Conservation (phyloP, 2,113 vertebrate genomes). For the Cynocephalus volans region DNA sequence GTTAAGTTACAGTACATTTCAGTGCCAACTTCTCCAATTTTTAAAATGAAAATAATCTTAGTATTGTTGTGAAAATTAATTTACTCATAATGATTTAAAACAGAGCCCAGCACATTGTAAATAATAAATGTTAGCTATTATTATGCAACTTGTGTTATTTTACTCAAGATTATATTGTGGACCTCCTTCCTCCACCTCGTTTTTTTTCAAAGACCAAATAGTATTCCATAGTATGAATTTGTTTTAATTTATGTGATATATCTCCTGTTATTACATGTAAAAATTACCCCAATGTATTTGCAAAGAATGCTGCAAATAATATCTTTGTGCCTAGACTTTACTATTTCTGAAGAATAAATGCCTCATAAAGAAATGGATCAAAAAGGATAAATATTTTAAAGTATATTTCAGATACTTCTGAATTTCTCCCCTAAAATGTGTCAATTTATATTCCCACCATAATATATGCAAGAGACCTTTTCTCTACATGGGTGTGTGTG, state of each 20-base stretch:
- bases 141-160: background rate
- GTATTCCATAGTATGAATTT: background rate
- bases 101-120: background rate
- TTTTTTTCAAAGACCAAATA: background rate
- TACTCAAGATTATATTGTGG: background rate
- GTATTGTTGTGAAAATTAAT: background rate
- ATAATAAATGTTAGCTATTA: background rate
- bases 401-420: constrained; percentile 20
- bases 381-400: constrained; percentile 7
- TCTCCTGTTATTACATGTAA: background rate
- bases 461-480: background rate
- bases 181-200: background rate
- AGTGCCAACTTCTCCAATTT: background rate
- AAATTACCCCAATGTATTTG: background rate
- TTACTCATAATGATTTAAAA: background rate
- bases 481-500: too few species aligned
- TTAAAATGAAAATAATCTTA: background rate
- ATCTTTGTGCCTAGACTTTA: background rate
- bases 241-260: background rate
- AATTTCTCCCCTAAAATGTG: constrained; percentile 34
- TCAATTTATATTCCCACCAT: background rate
- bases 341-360: background rate
- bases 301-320: constrained; percentile 3
- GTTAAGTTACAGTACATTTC: background rate
- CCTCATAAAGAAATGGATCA: background rate